Evolutionary conservation across 2,797 vertebrate species (phyloP).

Genomic region (Nannoperca obscura): DNA sequence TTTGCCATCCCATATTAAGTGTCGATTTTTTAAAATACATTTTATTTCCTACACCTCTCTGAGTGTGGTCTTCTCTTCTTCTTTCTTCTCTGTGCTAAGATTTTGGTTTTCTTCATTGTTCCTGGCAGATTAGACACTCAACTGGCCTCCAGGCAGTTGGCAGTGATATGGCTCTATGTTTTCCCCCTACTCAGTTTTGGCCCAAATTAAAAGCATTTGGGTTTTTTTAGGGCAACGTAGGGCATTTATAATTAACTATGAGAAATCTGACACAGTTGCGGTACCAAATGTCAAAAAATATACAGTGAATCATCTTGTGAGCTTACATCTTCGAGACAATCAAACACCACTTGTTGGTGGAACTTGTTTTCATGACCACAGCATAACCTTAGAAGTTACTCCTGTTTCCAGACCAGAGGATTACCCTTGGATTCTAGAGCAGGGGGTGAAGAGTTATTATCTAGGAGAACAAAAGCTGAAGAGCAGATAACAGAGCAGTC

Average conservation of each 20-base stretch:
- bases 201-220: constrained; percentile 68
- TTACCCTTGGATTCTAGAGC: constrained; percentile 53
- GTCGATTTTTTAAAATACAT: background rate
- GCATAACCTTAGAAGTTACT: constrained; percentile 21
- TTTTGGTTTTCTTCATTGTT: constrained; percentile 23
- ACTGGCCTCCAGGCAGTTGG: constrained; percentile 68
- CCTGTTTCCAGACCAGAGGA: constrained; percentile 44
- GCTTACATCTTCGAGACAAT: background rate
- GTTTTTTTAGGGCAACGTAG: constrained; percentile 63
- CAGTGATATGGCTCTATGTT: constrained; percentile 43
- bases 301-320: constrained; percentile 23
- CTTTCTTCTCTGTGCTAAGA: constrained; percentile 11
- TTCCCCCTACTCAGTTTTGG: constrained; percentile 58
- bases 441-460: constrained; percentile 69
- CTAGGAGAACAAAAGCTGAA: constrained; percentile 75
- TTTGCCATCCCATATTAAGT: constrained; percentile 13
- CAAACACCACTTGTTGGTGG: constrained; percentile 6
- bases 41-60: background rate
- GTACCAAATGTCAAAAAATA: constrained; percentile 37
- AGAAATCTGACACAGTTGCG: constrained; percentile 62
- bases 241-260: constrained; percentile 70
- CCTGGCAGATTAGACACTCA: constrained; percentile 48
- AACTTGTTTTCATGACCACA: constrained; percentile 2
- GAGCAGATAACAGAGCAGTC: constrained; percentile 58
- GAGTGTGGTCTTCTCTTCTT: background rate